A percentile compares a stretch with the other conserved stretches of the same genome.
phyloP scores from a whole-genome alignment of 1,140 invertebrate species.

The Hycleus cichorii region DNA sequence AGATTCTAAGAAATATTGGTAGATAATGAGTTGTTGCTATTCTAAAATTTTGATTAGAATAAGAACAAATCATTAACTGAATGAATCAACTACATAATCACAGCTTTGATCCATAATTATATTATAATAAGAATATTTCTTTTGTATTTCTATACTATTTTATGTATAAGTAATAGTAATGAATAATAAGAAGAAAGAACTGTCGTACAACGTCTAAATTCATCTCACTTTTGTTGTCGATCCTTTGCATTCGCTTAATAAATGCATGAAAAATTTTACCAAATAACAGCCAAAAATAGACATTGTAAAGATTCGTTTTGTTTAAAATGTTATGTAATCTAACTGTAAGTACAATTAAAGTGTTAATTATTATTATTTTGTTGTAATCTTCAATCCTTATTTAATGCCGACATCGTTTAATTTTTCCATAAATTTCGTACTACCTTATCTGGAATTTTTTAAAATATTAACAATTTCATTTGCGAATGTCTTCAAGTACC shows the following conservation, averaged over 20 bases:
- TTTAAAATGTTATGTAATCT: too few species aligned
- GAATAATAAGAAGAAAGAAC: constrained; percentile 13
- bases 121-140: background rate
- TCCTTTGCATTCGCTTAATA: constrained; percentile 35
- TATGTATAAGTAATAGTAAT: background rate
- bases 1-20: background rate
- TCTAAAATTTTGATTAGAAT: background rate
- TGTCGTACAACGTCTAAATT: constrained; percentile 39
- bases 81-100: constrained; percentile 29
- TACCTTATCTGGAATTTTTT: constrained; percentile 5
- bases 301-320: constrained; percentile 24
- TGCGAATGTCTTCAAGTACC: constrained; percentile 14
- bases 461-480: too few species aligned
- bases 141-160: background rate
- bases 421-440: constrained; percentile 6
- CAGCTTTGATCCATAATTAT: constrained; percentile 31
- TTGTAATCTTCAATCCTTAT: too few species aligned
- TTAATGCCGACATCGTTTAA: background rate
- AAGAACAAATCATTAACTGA: constrained; percentile 26
- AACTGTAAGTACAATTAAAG: too few species aligned
- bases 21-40: background rate
- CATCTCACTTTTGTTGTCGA: constrained; percentile 44
- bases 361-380: too few species aligned
- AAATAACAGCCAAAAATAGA: constrained; percentile 36
- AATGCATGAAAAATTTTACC: constrained; percentile 35